phyloP scores from a whole-genome alignment of 2,888 invertebrate species.

The Cylindroiulus punctatus region DNA sequence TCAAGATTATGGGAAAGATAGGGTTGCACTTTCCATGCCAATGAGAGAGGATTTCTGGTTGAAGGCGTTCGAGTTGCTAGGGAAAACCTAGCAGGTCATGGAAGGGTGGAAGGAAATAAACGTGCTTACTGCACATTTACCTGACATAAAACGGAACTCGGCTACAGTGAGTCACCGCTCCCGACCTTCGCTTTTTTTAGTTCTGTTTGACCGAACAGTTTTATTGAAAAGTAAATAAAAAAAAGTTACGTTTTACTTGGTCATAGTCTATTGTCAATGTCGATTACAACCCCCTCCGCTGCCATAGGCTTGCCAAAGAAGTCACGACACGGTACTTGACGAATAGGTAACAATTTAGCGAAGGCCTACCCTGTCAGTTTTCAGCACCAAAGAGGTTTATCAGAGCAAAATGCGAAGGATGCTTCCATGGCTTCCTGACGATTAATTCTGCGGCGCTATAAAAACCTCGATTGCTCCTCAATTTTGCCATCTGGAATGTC shows the following conservation, averaged over 20 bases:
- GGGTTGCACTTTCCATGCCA: conserved; percentile 10
- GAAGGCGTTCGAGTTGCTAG: conserved; percentile 38
- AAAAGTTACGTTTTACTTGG: conserved; percentile 43
- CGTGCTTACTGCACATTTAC: conserved; percentile 37
- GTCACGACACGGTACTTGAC: conserved; percentile 7
- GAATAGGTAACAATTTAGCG: conserved; percentile 26
- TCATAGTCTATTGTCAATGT: conserved; percentile 48
- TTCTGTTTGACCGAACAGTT: conserved; percentile 55
- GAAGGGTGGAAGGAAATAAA: conserved; percentile 48
- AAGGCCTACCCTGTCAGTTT: conserved; percentile 12
- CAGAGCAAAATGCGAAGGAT: background rate
- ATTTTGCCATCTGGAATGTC: background rate
- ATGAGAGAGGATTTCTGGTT: conserved; percentile 53
- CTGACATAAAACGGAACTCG: conserved; percentile 51
- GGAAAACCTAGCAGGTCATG: conserved; percentile 3
- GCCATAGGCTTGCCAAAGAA: background rate
- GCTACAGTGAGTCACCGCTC: conserved; percentile 50
- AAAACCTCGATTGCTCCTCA: background rate
- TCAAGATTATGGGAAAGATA: background rate
- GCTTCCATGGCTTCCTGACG: conserved; percentile 23
- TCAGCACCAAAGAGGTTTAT: background rate
- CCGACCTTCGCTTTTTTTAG: conserved; percentile 51
- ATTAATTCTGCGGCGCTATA: background rate
- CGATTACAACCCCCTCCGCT: conserved; percentile 31
- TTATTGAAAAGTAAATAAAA: background rate